Percentiles rank a stretch among this genome's conserved stretches.
These are phyloP conservation scores for Geodia barretti DNA, from an alignment of 37 sponge, comb jelly and placozoan genomes.

Conservation along the genomic window DNA sequence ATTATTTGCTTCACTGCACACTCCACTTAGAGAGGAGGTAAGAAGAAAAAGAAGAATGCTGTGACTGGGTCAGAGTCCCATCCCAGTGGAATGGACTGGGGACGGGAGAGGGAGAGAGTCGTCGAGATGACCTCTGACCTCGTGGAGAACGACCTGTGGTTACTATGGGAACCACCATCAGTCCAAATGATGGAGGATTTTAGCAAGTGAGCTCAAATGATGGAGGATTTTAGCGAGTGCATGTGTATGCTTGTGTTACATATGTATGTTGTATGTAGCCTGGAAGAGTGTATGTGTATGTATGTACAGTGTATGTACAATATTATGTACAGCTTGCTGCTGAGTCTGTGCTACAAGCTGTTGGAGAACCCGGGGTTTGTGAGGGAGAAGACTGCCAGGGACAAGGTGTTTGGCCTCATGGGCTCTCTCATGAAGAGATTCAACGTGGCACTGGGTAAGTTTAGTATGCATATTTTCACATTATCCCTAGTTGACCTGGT, in stretches of 20 bases:
- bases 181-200: constrained; percentile 60
- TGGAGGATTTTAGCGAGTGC: background rate
- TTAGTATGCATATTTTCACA: background rate
- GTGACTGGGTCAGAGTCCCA: background rate
- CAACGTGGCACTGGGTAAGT: constrained; percentile 80
- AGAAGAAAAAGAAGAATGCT: constrained; percentile 39
- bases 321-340: background rate
- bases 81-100: constrained; percentile 46
- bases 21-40: constrained; percentile 20
- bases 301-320: no score
- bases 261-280: background rate
- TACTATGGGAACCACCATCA: constrained; percentile 80
- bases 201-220: constrained; percentile 33
- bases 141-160: constrained; percentile 49
- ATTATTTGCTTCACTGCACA: background rate
- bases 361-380: constrained; percentile 66
- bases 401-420: constrained; percentile 65
- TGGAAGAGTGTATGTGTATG: background rate
- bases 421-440: constrained; percentile 69
- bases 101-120: constrained; percentile 30
- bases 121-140: constrained; percentile 37
- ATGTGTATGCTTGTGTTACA: background rate
- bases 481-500: background rate
- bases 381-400: constrained; percentile 61
- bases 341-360: constrained; percentile 82